Evolutionary conservation across 1,140 invertebrate genomes (phyloP), one percentile per base, ranked within the genome.

Genomic region (Neodiprion fabricii): DNA sequence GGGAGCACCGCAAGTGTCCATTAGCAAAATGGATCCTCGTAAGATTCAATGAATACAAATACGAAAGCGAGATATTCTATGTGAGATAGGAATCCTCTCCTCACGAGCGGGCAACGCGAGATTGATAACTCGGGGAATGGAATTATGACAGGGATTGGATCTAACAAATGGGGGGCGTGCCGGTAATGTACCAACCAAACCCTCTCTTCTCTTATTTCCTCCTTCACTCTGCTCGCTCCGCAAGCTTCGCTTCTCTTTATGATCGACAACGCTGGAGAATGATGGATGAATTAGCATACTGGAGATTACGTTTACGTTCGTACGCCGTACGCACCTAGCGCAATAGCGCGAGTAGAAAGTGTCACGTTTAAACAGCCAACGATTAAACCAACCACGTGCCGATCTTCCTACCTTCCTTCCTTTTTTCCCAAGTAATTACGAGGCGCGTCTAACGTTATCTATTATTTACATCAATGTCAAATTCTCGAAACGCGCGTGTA

Each of bases 131-230:
- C 4, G 53, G 53, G 53, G n/a, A 61, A 61, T 61, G 53, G 53
- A 61, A 61, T 61, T 61, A 61, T 61, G 53, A 61, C 53, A 61
- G 53, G 53, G 53, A 61, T 61, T 61, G 53, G 53, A 61, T 61
- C 11, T 61, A 61, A 61, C 53, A 61, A 61, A 61, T 61, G 53
- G 53, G n/a, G 53, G 53, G 53, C 53, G 53, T 61, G 53, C 53
- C 53, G 0, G n/a, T 17, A 61, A 61, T 17, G 53, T 17, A 61
- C 53, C n/a, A 17, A 12, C 53, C n/a, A 9, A 14, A 61, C n/a
- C 53, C 11, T 61, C 11, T 61, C 53, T 14, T 61, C 11, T 61
- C 53, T 14, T 61, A 61, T 61, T 17, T 17, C 11, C 53, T 61
- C 53, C n/a, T 12, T 61, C 53, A 61, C 11, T 14, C 11, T 12